A percentile compares a stretch with the other conserved stretches of the same genome.
Conservation (phyloP, 2,797 vertebrate genomes). For the Botia almorhae region DNA sequence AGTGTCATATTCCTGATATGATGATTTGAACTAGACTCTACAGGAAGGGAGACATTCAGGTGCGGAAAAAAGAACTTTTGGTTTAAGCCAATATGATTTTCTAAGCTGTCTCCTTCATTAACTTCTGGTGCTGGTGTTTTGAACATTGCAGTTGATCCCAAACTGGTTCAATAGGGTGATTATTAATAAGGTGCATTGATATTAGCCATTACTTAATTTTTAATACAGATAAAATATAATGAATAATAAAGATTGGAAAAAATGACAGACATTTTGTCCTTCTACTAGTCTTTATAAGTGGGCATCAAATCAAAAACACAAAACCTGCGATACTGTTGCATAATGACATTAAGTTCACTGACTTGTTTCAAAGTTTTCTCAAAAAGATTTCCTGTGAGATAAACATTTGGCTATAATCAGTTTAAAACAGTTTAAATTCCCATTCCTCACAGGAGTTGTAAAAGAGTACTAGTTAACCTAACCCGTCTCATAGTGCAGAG, state of each 20-base stretch:
- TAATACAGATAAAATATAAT: too few species aligned
- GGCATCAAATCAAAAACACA: neutral
- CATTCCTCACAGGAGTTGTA: neutral
- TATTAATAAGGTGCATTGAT: neutral
- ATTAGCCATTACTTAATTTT: neutral
- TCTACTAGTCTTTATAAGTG: neutral
- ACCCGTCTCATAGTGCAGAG: slow-evolving; percentile 73
- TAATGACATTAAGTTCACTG: too few species aligned
- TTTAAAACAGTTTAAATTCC: too few species aligned
- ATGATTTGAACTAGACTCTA: slow-evolving; percentile 5
- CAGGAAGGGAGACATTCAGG: neutral
- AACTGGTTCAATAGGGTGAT: neutral
- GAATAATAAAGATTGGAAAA: too few species aligned
- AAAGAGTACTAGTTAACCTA: slow-evolving; percentile 69
- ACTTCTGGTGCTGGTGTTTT: neutral
- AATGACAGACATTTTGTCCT: neutral
- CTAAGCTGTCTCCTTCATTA: neutral
- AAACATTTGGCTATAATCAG: too few species aligned
- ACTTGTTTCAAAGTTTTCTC: neutral
- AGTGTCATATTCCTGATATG: neutral
- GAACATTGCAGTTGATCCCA: neutral
- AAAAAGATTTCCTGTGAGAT: neutral
- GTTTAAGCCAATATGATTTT: neutral
- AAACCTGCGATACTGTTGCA: too few species aligned
- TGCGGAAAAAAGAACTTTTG: neutral